Base-by-base conservation (phyloP, 2,113 vertebrate species). In the Hystrix cristata region DNA sequence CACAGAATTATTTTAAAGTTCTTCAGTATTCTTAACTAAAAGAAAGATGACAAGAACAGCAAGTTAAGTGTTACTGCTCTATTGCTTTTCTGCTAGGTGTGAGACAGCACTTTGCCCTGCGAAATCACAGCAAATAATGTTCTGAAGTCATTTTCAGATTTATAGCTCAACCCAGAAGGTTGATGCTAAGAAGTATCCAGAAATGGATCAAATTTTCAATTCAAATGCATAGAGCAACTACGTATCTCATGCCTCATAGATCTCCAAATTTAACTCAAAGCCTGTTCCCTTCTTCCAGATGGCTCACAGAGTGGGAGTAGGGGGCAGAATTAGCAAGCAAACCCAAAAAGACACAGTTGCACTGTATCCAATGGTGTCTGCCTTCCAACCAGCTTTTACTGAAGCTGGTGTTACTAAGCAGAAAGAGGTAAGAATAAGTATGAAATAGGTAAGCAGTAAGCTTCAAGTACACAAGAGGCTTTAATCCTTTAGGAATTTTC, bases 191-290 rank as follows among this genome's bases (percentile, higher is more conserved):
- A 97, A 95, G 84, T 85, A 85, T 96, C 95, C 92, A 69, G 94
- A 98, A 98, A 90, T 95, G 92, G 96, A 97, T 95, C 87, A 96
- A 90, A 97, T 98, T 97, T 98, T 98, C 96, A 98, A 97, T 97
- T 97, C 96, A 98, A 98, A 97, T 97, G 97, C 96, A 90, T 31
- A 97, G 69, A 96, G 94, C 90, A 95, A 94, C 97, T 91, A 92
- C 81, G 67, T 23, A 5, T 94, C 92, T 76, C 60, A 59, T 97
- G 95, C 95, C 80, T 98, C 95, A 94, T 65, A 97, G 92, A 88
- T 95, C 96, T 97, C 97, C 96, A 97, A 97, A 97, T 97, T 97
- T 98, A 98, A 95, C 97, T 96, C 46, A 2, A 95, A 96, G 65
- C 76, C 96, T 95, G 89, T 96, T 98, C 95, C 76, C 60, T 95